These are phyloP conservation scores for Pelodytes ibericus DNA, from an alignment of 2,797 vertebrate genomes.

Conservation along the genomic window DNA sequence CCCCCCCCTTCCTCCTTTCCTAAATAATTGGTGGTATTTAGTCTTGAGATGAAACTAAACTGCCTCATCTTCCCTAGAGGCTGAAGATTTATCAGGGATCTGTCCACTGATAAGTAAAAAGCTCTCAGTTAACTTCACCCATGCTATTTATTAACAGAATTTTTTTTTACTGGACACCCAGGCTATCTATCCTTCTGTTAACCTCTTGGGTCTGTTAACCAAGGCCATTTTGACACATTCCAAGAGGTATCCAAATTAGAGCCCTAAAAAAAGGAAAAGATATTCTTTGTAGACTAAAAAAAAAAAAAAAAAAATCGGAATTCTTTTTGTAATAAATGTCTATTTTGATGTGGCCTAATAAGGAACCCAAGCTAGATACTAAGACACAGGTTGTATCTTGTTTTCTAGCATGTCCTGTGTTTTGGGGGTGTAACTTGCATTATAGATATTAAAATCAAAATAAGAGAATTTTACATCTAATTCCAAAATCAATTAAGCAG, in stretches of 20 bases:
- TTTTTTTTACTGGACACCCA: conserved; percentile 2
- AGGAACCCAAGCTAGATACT: no score
- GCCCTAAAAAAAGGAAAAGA: no score
- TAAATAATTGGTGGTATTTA: conserved; percentile 42
- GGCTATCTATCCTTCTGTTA: conserved; percentile 15
- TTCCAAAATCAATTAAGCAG: no score
- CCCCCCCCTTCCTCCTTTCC: not conserved
- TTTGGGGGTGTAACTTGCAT: no score
- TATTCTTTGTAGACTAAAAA: no score
- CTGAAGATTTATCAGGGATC: conserved; percentile 23
- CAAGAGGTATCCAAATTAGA: not conserved
- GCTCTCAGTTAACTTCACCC: conserved; percentile 45
- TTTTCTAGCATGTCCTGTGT: no score
- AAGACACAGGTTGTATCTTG: no score
- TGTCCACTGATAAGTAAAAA: conserved; percentile 39
- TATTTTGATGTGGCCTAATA: no score
- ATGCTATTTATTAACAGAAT: conserved; percentile 42
- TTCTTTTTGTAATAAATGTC: no score
- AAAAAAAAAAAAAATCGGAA: no score
- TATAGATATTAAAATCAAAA: no score
- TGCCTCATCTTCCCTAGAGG: conserved; percentile 28
- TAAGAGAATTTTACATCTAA: no score
- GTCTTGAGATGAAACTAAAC: conserved; percentile 25
- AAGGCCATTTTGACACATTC: conserved; percentile 15
- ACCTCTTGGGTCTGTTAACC: not conserved